Evolutionary conservation across 2,113 vertebrate genomes (phyloP), one percentile per base, ranked within the genome.

Genomic region (Melanostigma gelatinosum): DNA sequence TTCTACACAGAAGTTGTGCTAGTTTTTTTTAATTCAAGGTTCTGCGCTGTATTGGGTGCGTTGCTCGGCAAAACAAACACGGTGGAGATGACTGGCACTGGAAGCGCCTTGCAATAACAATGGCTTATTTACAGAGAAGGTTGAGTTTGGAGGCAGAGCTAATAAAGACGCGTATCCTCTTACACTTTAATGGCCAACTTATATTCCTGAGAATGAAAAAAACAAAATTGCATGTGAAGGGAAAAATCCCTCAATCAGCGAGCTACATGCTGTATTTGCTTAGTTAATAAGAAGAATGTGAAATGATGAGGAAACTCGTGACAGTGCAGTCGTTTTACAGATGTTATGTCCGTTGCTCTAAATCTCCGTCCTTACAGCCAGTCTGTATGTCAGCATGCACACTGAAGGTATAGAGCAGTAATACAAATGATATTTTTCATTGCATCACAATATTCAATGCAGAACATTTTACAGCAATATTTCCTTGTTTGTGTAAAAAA

Each of bases 51-150:
- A 87, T 94, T 92, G 89, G 88, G 92, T 85, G 87, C 85, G 61
- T 94, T 94, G 90, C 91, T 90, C 88, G 89, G 85, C 92, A 95
- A 96, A 96, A 94, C 95, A 96, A 96, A 95, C 94, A 94, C 87
- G 86, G 82, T 69, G 79, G 88, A 92, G 92, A 91, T 83, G 42
- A 93, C 92, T 93, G 94, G 94, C 94, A 92, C 92, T 86, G 90
- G 83, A 88, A 92, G 90, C 84, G 80, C 89, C 92, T 80, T 95
- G 94, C 12, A 96, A 96, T 94, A 96, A 93, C 90, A 93, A 80
- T 92, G 87, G 89, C 88, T 89, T 95, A 93, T 96, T 96, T 95
- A 95, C 94, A 88, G 90, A 91, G 80, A 42, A 73, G 57, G 46
- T 61, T n/a, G 71, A 80, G 70, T 89, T 36, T 62, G 74, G 87